Conservation (phyloP, 1,140 invertebrate genomes). For the Macrotrachela quadricornifera region DNA sequence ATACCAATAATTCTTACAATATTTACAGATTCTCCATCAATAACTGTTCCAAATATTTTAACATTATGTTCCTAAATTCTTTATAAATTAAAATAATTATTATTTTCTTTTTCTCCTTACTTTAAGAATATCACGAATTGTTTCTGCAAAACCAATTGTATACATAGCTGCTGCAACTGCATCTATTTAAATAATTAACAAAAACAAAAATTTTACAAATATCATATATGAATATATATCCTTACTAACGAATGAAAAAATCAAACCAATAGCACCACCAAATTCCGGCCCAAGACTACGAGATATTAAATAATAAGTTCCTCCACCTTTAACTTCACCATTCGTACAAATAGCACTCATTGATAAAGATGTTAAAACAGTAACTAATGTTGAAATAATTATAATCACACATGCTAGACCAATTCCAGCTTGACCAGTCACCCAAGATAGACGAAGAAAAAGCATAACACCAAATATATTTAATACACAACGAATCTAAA, state of each 20-base stretch:
- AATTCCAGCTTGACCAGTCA: conserved; percentile 85
- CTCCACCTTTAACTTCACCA: conserved; percentile 88
- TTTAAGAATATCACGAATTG: conserved; percentile 38
- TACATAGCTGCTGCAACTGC: conserved; percentile 68
- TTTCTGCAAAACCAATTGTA: conserved; percentile 89
- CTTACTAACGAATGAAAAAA: background rate
- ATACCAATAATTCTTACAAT: conserved; percentile 39
- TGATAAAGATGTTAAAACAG: conserved; percentile 88
- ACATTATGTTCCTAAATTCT: too few relatives aligned
- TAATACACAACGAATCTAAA: background rate
- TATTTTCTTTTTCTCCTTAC: conserved; percentile 9
- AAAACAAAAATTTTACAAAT: background rate
- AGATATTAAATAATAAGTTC: conserved; percentile 98
- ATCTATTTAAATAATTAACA: conserved; percentile 33
- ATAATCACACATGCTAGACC: conserved; percentile 81
- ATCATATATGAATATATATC: too few relatives aligned
- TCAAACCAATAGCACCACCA: conserved; percentile 69
- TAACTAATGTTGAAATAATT: conserved; percentile 22
- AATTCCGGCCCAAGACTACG: conserved; percentile 89
- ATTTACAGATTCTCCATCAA: conserved; percentile 24
- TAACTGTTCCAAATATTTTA: conserved; percentile 12
- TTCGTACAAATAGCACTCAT: conserved; percentile 99
- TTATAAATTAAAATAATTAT: too few relatives aligned
- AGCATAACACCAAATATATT: conserved; percentile 58
- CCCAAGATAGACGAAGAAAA: conserved; percentile 96